A percentile compares a stretch with the other conserved stretches of the same genome.
Conservation (phyloP, 2,113 vertebrate species). For the Macaca mulatta region DNA sequence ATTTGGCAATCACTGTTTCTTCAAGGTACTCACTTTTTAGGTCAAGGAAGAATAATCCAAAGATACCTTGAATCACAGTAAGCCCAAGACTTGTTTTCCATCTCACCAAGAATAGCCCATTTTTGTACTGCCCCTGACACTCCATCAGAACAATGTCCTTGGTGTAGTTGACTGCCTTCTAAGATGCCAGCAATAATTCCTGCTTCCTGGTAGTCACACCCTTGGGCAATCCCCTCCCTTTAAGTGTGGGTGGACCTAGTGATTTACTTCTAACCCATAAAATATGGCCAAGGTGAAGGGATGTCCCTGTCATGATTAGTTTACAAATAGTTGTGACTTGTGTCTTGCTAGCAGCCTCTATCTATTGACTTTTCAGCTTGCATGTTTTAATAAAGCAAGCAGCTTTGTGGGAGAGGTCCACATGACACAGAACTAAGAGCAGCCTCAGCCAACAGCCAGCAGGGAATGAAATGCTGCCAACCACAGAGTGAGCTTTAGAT, state of each 20-base stretch:
- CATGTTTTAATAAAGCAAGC: neutral
- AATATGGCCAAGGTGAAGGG: neutral
- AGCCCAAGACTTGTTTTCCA: neutral
- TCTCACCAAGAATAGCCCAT: neutral
- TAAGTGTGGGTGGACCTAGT: neutral
- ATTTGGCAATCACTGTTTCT: neutral
- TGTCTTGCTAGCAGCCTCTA: neutral
- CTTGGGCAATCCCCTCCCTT: neutral
- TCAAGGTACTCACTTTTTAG: neutral
- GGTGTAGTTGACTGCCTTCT: neutral
- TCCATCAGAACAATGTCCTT: neutral
- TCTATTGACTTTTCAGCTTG: neutral
- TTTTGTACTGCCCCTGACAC: neutral
- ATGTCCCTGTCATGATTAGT: neutral
- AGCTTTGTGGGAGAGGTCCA: neutral
- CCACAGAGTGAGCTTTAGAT: neutral
- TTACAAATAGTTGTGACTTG: conserved; percentile 4
- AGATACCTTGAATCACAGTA: neutral
- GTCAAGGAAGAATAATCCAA: neutral
- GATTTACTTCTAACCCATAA: neutral
- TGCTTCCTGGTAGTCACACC: neutral
- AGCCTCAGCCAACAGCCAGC: neutral
- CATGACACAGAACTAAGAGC: neutral
- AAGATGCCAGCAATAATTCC: neutral
- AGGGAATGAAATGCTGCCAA: neutral